Evolutionary conservation across 1,140 invertebrate genomes (phyloP), one percentile per base, ranked within the genome.

Genomic region (Sinella curviseta): DNA sequence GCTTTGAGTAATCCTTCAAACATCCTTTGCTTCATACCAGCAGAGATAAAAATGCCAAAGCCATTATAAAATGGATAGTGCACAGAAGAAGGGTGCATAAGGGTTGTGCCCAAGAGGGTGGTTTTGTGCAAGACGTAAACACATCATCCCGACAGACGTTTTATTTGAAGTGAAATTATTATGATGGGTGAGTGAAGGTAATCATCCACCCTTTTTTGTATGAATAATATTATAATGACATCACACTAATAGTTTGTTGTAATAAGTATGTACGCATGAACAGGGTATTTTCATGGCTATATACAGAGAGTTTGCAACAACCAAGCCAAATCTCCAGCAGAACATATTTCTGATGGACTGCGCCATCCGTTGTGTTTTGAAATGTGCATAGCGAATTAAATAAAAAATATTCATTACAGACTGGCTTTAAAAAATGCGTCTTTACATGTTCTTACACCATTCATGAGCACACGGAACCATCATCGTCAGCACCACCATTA

Each of bases 151-250:
- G 65, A 70, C 65, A 70, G 65, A 70, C 65, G 31, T 24, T 33
- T 31, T 30, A 70, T 70, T 70, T 70, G 31, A 70, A 70, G 24
- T 70, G 65, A 70, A 70, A 70, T 70, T 70, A 70, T 70, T 30
- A 70, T 33, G n/a, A 60, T 14, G 14, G n/a, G n/a, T n/a, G 57
- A 70, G 12, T 33, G 31, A 70, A 70, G 28, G 28, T 70, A 70
- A 70, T 70, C 65, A 70, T 70, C 65, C 65, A 70, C 65, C 65
- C 65, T n/a, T 70, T 70, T 70, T 70, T 70, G 65, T 70, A 31
- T 33, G 16, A 48, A 48, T 48, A 14, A 65, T 65, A 65, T 31
- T 33, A 33, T 70, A 31, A 70, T 70, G 65, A 70, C 65, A 70
- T 70, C 12, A 70, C 31, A n/a, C 14, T n/a, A 26, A 4, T 17